Conservation (phyloP, 2,888 invertebrate species). For the Epiblema foenella region DNA sequence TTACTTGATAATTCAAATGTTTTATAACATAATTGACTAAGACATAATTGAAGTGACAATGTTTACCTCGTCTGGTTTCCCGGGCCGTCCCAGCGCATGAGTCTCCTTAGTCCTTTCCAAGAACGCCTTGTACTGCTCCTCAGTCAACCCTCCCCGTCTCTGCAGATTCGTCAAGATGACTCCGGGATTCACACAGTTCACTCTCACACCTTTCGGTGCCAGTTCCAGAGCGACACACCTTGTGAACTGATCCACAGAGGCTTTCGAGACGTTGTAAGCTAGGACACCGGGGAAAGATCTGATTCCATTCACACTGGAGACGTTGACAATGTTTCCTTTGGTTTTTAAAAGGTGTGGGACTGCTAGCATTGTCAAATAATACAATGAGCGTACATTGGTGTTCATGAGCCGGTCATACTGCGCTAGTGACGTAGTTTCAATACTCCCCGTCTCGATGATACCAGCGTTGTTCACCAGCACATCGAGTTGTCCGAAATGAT, state of each 20-base stretch:
- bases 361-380: constrained; percentile 93
- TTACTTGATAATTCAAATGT: too few species aligned
- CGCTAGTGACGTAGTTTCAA: constrained; percentile 93
- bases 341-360: constrained; percentile 93
- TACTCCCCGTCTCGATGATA: constrained; percentile 90
- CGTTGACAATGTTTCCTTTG: constrained; percentile 97
- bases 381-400: constrained; percentile 93
- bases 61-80: constrained; percentile 89
- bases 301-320: constrained; percentile 97
- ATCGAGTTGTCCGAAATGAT: constrained; percentile 91
- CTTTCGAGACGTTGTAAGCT: constrained; percentile 96
- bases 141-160: constrained; percentile 92
- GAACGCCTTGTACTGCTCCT: constrained; percentile 93
- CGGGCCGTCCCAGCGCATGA: constrained; percentile 96
- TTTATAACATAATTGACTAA: too few species aligned
- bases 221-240: constrained; percentile 95
- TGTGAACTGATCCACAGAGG: constrained; percentile 97
- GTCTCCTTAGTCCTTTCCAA: constrained; percentile 93
- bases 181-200: constrained; percentile 97
- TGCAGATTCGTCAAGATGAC: constrained; percentile 96
- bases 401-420: constrained; percentile 96
- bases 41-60: too few species aligned
- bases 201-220: constrained; percentile 92
- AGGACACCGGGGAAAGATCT: constrained; percentile 95
- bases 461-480: constrained; percentile 97